Base-by-base conservation (phyloP, 2,113 vertebrate genomes). In the Daubentonia madagascariensis region DNA sequence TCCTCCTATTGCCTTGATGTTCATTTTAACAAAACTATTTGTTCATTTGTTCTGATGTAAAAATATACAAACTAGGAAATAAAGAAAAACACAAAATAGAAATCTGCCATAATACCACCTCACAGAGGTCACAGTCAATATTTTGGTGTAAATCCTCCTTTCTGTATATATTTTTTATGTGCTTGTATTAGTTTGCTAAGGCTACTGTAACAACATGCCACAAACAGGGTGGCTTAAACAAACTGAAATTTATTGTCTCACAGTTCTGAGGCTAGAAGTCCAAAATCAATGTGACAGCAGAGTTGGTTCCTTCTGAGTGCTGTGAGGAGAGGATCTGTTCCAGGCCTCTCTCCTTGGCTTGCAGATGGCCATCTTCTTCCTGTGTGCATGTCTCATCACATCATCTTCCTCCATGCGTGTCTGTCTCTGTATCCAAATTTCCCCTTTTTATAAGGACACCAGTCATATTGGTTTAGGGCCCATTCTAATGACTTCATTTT, bases 61-160 rank as follows among this genome's bases (percentile, higher is more conserved):
- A 87, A 22, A 4, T 88, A 93, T 43, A 92, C 7, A 45, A 50
- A 59, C 3, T 84, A 93, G 35, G 35, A 92, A 78, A 84, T 79
- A 78, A 89, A 79, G 63, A 88, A 84, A 79, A 81, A 70, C 30
- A 75, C 43, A 91, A 93, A 93, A 73, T 40, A 88, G 17, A 91
- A 88, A 75, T 50, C 3, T 54, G 8, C 40, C 68, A 45, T 35
- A 72, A 67, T 48, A 30, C n/a, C 43, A 43, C 30, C 22, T 83
- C 73, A 81, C 67, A 89, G 57, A 89, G 17, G 23, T 37, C 43
- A 48, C 50, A 65, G 10, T 89, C 37, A 28, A 32, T 81, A 48
- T 63, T 54, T 72, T 96, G 30, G 28, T 48, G 30, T 28, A 78
- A 12, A 35, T 86, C 40, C 16, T 80, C 48, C 72, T 94, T 89